Evolutionary conservation across 1,140 invertebrate genomes (phyloP).

Genomic region (Tetraneura akinire): DNA sequence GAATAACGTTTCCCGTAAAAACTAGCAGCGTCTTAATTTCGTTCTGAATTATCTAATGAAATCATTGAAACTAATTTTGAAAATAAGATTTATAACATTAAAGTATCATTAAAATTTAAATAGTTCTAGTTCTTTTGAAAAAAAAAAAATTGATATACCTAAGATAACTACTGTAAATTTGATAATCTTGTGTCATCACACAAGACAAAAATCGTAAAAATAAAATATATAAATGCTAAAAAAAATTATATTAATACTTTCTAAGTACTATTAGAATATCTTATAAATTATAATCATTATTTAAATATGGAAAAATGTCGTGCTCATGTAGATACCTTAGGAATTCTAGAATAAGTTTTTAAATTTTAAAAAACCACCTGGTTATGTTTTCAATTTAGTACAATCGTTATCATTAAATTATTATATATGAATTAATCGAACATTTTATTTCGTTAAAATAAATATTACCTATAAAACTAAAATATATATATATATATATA

Average conservation of each 20-base stretch:
- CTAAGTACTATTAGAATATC: constrained; percentile 44
- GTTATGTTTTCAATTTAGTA: constrained; percentile 51
- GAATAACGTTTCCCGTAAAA: neutral
- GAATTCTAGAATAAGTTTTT: constrained; percentile 47
- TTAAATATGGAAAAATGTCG: constrained; percentile 40
- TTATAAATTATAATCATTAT: constrained; percentile 48
- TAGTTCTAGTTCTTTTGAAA: constrained; percentile 22
- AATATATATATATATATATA: constrained; percentile 23
- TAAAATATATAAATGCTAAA: neutral
- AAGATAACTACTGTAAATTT: constrained; percentile 2
- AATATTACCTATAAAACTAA: constrained; percentile 30
- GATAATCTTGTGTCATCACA: neutral
- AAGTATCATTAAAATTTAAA: neutral
- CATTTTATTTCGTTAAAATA: constrained; percentile 38
- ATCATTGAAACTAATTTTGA: constrained; percentile 24
- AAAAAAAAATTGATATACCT: constrained; percentile 1
- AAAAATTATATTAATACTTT: constrained; percentile 35
- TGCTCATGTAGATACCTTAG: constrained; percentile 48
- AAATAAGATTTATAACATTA: constrained; percentile 3
- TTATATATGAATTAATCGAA: constrained; percentile 45
- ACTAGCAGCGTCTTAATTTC: neutral
- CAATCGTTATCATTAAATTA: constrained; percentile 51
- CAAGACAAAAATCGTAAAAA: constrained; percentile 13
- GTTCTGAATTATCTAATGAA: neutral
- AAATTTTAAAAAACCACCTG: constrained; percentile 46